Evolutionary conservation across 2,113 vertebrate genomes (phyloP), one percentile per base, ranked within the genome.

Genomic region (Caranx ignobilis): DNA sequence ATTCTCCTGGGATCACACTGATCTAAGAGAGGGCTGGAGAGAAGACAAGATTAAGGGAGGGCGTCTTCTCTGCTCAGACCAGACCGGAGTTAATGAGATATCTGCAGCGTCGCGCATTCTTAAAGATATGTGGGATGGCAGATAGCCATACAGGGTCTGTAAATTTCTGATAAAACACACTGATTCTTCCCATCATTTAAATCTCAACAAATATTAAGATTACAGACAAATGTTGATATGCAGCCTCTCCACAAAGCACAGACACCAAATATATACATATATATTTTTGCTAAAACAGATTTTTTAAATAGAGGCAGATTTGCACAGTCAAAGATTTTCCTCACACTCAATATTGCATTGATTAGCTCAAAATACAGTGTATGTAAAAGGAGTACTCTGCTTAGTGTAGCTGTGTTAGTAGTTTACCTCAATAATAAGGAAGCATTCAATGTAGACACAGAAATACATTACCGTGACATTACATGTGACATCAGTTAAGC

Each of bases 1-100:
- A 92, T 90, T 83, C 94, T 93, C 93, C 85, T 75, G 94, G 93
- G 94, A 94, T 88, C 86, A 76, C 8, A 86, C 88, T 89, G 87
- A 89, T 92, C 91, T 82, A 74, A 81, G 91, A 89, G 88, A 88
- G 79, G 86, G 82, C 86, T 92, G 89, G 86, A 91, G 85, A 90
- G 82, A 60, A 84, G 80, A 91, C 85, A 86, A 88, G 90, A 91
- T 91, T 89, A 91, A 79, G 86, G 82, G 85, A 84, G 91, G 90
- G 91, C 81, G 87, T 81, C 77, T 84, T 77, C 87, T 84, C 77
- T 86, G 79, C 79, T 83, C 79, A 66, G 83, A 76, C 74, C 83
- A 71, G 82, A 81, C 83, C 72, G 79, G 66, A 84, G 85, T 89
- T 91, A 91, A 93, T 84, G 68, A 90, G 88, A 88, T 89, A 91